Percentiles rank a stretch among this genome's conserved stretches.
Evolutionary conservation across 1,140 invertebrate genomes (phyloP).

Genomic region (Heliothis subflexa): DNA sequence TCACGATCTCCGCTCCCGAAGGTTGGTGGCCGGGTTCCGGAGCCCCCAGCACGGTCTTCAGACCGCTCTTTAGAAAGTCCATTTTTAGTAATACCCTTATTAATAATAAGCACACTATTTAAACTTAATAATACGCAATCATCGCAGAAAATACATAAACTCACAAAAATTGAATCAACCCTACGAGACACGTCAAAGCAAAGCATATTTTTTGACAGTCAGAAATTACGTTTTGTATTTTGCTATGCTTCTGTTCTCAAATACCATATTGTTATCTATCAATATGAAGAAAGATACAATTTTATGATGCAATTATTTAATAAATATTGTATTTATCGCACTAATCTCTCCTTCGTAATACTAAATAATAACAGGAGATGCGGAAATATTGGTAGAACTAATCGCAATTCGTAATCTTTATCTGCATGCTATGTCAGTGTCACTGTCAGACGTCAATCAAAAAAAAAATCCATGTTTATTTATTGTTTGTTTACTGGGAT

Average conservation of each 20-base stretch:
- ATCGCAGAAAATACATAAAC: constrained; percentile 38
- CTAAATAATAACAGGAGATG: too few relatives aligned
- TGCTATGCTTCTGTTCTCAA: neutral
- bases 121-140: constrained; percentile 44
- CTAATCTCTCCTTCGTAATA: too few relatives aligned
- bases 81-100: constrained; percentile 80
- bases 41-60: constrained; percentile 95
- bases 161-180: constrained; percentile 49
- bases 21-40: constrained; percentile 91
- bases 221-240: constrained; percentile 1
- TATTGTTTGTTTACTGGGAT: neutral
- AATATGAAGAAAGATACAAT: too few relatives aligned
- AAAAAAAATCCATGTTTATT: too few relatives aligned
- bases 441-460: neutral
- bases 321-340: too few relatives aligned
- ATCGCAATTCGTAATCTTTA: too few relatives aligned
- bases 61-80: constrained; percentile 95
- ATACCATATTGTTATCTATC: too few relatives aligned
- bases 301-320: too few relatives aligned
- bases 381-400: too few relatives aligned
- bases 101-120: constrained; percentile 44
- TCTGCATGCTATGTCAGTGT: neutral
- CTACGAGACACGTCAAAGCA: constrained; percentile 70
- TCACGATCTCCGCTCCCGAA: constrained; percentile 94
- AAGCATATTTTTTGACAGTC: constrained; percentile 52